phyloP scores from a whole-genome alignment of 2,113 vertebrate genomes.

The Mustelus asterias region DNA sequence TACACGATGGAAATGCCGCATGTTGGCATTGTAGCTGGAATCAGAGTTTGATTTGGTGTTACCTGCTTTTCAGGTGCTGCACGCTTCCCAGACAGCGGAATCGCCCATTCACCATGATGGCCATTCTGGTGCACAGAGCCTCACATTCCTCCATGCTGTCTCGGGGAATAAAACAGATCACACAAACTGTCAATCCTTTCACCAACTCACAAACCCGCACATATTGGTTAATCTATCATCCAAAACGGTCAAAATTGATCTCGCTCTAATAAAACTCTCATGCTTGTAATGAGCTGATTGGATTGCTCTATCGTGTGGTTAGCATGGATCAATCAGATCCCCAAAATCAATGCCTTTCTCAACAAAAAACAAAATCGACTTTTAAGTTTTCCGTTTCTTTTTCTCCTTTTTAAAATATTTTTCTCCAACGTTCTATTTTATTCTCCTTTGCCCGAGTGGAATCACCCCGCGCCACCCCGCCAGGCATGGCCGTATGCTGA shows the following conservation, averaged over 20 bases:
- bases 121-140: slow-evolving; percentile 80
- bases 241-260: background rate
- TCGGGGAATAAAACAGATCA: background rate
- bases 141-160: slow-evolving; percentile 86
- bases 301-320: background rate
- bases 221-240: background rate
- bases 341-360: background rate
- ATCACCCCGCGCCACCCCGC: background rate
- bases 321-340: background rate
- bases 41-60: background rate
- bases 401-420: background rate
- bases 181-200: background rate
- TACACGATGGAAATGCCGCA: background rate
- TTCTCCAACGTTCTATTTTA: background rate
- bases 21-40: background rate
- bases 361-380: background rate
- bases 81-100: slow-evolving; percentile 81
- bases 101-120: slow-evolving; percentile 83
- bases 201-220: background rate
- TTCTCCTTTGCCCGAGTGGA: background rate
- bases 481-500: background rate
- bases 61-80: slow-evolving; percentile 85
- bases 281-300: background rate
- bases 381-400: background rate
- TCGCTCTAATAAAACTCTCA: background rate